Percentiles rank a stretch among this genome's conserved stretches.
These are phyloP conservation scores for Idaea biselata DNA, from an alignment of 2,888 invertebrate genomes.

Conservation along the genomic window DNA sequence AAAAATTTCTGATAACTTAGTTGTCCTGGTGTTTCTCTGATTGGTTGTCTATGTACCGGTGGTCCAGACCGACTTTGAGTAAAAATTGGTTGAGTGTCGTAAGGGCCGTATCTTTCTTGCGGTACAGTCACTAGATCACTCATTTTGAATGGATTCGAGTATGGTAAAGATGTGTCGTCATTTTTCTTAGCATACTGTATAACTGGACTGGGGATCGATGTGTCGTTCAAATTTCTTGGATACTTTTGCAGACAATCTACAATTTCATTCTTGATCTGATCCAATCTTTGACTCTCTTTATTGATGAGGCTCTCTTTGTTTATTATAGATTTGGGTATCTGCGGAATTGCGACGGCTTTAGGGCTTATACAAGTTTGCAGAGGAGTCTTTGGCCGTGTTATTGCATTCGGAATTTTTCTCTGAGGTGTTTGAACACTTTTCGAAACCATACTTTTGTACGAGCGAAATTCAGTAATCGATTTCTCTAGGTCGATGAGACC, in stretches of 20 bases:
- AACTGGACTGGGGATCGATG: slow-evolving; percentile 23
- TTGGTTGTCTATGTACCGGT: slow-evolving; percentile 12
- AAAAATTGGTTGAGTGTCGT: slow-evolving; percentile 2
- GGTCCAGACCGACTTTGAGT: not conserved
- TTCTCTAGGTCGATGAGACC: not conserved
- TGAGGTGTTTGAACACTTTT: slow-evolving; percentile 2
- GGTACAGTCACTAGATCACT: slow-evolving; percentile 12
- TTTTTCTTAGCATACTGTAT: slow-evolving; percentile 29
- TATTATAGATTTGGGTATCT: slow-evolving; percentile 45
- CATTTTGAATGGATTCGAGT: slow-evolving; percentile 14
- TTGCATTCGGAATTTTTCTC: slow-evolving; percentile 26
- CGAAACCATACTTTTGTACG: not conserved
- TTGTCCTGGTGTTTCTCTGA: slow-evolving; percentile 23
- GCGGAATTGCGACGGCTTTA: slow-evolving; percentile 35
- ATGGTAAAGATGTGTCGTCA: slow-evolving; percentile 12
- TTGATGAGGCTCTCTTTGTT: slow-evolving; percentile 40
- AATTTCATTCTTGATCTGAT: slow-evolving; percentile 34
- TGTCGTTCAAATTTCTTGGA: slow-evolving; percentile 20
- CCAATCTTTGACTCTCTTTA: slow-evolving; percentile 41
- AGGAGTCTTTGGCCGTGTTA: slow-evolving; percentile 25
- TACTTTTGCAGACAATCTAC: slow-evolving; percentile 27
- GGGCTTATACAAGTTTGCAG: slow-evolving; percentile 31
- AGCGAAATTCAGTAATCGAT: not conserved
- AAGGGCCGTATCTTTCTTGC: slow-evolving; percentile 11
- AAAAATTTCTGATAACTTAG: slow-evolving; percentile 48